A percentile compares a stretch with the other conserved stretches of the same genome.
Conservation (phyloP, 2,113 vertebrate species). For the Entomyzon cyanotis region DNA sequence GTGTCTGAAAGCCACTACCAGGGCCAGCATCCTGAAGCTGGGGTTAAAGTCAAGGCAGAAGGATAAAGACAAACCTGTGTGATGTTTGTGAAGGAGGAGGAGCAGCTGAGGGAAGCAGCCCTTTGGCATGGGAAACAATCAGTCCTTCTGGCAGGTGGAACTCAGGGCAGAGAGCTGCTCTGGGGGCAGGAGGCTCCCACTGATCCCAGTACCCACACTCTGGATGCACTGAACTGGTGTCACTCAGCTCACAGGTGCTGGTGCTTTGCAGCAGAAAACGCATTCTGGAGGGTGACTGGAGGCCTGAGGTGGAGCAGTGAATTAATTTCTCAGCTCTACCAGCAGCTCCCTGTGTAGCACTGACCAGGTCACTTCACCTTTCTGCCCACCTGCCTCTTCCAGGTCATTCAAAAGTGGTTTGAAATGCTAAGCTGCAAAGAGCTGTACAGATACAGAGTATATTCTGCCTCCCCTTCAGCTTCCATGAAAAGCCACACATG, state of each 20-base stretch:
- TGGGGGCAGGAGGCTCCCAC: accelerated
- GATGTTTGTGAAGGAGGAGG: background rate
- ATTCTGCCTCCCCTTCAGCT: background rate
- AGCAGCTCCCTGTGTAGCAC: background rate
- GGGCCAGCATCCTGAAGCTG: background rate
- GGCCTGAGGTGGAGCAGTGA: background rate
- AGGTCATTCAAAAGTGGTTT: background rate
- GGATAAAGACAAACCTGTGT: background rate
- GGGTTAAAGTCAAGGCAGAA: background rate
- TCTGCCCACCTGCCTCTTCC: background rate
- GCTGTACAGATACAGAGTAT: background rate
- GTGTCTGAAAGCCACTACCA: background rate
- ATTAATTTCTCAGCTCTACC: background rate
- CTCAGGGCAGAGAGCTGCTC: background rate
- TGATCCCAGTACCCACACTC: background rate
- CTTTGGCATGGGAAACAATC: background rate
- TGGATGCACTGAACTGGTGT: background rate
- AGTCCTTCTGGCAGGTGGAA: background rate
- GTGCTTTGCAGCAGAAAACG: background rate
- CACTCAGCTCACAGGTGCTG: background rate
- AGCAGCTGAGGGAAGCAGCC: background rate
- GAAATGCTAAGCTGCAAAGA: background rate
- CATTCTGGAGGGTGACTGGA: background rate
- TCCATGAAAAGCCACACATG: background rate
- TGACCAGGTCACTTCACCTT: background rate